Evolutionary conservation across 2,888 invertebrate genomes (phyloP), one percentile per base, ranked within the genome.

Genomic region (Ethmia dodecea): DNA sequence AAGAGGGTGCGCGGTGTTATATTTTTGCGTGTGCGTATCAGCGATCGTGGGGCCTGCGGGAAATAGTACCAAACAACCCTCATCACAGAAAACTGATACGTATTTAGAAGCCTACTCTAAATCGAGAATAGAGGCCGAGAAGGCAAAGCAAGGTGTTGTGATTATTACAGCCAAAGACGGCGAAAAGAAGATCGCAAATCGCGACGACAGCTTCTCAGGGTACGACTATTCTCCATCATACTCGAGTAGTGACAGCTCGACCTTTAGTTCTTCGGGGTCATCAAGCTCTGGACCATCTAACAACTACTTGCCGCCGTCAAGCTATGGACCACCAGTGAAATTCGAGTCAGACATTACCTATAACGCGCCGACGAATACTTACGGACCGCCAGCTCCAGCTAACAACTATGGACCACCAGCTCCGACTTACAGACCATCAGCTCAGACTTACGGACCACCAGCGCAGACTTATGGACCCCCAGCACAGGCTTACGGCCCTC

Each of bases 101-200:
- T 92, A 92, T 52, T 65, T 92, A 47, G 89, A 91, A 26, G 92
- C 92, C 2, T 88, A 91, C 49, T 87, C 88, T 4, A 88, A 90
- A 49, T 89, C 90, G 12, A 65, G 55, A 60, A 80, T 64, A 56
- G 84, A 66, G 69, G 87, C 72, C 47, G 87, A 71, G 60, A 81
- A 73, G 55, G 75, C 78, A 36, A 79, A 76, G 45, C 74, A 78
- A 60, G 78, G 71, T 43, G 86, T 74, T 31, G 65, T 76, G 43
- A 87, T 79, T 55, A 64, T 77, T 58, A 88, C 78, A 15, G 83
- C 75, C 12, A 83, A 83, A 45, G 83, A 83, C 40, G 81, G 78
- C n/a, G 84, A 79, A 48, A 84, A 79, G 49, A 78, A 78, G 53
- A 77, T 84, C 37, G 46, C 76, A n/a, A 81, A 83, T 51, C 76